Base-by-base conservation (phyloP, 1,140 invertebrate genomes). In the Zaprionus camerounensis region DNA sequence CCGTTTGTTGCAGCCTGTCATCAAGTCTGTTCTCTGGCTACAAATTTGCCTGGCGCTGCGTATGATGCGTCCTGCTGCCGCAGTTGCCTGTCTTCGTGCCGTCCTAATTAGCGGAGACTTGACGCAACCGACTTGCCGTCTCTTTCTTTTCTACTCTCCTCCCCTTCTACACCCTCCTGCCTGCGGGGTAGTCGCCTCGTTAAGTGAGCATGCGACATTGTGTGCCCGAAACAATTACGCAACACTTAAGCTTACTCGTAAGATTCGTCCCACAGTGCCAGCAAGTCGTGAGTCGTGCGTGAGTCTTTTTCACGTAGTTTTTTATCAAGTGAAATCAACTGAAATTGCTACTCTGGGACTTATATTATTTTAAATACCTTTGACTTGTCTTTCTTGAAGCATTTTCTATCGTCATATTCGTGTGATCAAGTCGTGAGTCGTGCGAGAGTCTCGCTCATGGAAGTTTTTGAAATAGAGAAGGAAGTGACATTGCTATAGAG, bases 191-290 rank as follows among this genome's bases (percentile, higher is more conserved):
- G 71, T 58, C 68, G 69, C 76, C 79, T 85, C 71, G 82, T 82
- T 86, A 86, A 78, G 55, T 70, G 68, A 64, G 82, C 82, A 66
- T 77, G 80, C 80, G 72, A 82, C 76, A 81, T 86, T 86, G 82
- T 81, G 71, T 64, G 78, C 44, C 71, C 73, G 72, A 81, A 74
- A 77, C 83, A 86, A 86, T 87, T 86, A 87, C 79, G 80, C 82
- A 80, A 74, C 79, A 86, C 79, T 82, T 79, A 85, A 72, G 79
- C 64, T 56, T 56, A 67, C 24, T 82, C 65, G 73, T 78, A 73
- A 57, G 56, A 77, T 28, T 51, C 46, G 46, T 9, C 24, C 20
- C 51, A 53, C 51, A 15, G 13, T 13, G 51, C 24, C 20, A 24
- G 22, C 22, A 17, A 3, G n/a, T 17, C 41, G 41, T 46, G 6